phyloP scores from a whole-genome alignment of 2,113 vertebrate genomes.

The Bos javanicus region DNA sequence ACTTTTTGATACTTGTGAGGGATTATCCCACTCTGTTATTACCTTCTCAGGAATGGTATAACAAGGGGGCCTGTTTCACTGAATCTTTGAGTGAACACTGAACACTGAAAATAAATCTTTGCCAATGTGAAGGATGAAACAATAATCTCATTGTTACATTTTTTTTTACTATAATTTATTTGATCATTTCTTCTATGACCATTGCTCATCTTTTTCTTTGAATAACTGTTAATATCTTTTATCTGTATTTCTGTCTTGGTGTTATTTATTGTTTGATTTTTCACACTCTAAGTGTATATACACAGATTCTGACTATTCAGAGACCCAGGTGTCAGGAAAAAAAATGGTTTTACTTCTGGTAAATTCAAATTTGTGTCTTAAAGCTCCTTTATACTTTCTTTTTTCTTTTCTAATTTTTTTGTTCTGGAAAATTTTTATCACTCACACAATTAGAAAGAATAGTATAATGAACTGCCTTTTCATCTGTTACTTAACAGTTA shows the following conservation, averaged over 20 bases:
- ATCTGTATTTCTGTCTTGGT: neutral
- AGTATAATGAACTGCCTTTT: neutral
- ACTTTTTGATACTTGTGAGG: neutral
- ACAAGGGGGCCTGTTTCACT: neutral
- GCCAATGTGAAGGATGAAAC: neutral
- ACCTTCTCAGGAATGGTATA: neutral
- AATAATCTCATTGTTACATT: neutral
- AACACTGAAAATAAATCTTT: neutral
- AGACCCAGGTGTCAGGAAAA: neutral
- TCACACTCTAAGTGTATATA: neutral
- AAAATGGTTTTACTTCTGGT: neutral
- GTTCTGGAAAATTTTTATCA: neutral
- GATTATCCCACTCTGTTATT: neutral
- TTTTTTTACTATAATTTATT: neutral
- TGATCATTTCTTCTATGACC: neutral
- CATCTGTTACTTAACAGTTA: neutral
- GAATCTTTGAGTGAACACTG: neutral
- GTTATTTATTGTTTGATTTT: neutral
- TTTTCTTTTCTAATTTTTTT: neutral
- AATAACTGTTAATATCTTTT: neutral
- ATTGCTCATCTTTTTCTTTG: neutral
- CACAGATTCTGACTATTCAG: neutral
- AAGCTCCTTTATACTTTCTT: neutral
- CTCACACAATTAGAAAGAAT: neutral
- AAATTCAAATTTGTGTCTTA: constrained; percentile 35